Percentiles rank a stretch among this genome's conserved stretches.
Evolutionary conservation across 2,797 vertebrate genomes (phyloP).

Genomic region (Lagothrix lagotricha): DNA sequence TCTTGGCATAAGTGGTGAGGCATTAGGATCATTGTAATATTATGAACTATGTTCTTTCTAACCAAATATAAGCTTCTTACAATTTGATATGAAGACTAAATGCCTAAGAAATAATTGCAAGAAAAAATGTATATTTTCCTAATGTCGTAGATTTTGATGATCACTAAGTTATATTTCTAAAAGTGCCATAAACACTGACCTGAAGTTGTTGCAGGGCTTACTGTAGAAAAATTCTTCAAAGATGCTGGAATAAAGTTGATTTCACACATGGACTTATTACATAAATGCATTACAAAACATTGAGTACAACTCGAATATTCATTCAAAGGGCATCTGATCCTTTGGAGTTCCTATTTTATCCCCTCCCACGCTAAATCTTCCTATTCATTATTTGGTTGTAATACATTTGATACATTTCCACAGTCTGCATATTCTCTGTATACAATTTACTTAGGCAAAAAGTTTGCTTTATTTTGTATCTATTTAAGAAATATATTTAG

Average conservation of each 20-base stretch:
- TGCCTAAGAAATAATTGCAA: neutral
- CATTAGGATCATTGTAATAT: neutral
- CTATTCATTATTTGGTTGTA: neutral
- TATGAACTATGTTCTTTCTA: neutral
- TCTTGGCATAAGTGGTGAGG: neutral
- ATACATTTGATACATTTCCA: neutral
- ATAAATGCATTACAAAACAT: neutral
- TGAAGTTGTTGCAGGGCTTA: slow-evolving; percentile 34
- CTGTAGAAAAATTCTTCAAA: neutral
- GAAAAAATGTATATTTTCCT: neutral
- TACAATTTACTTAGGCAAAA: neutral
- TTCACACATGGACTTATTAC: neutral
- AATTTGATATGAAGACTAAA: slow-evolving; percentile 18
- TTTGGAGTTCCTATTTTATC: neutral
- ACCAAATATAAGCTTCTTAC: neutral
- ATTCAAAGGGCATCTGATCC: neutral
- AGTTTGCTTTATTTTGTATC: neutral
- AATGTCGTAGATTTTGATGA: neutral
- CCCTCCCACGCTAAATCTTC: neutral
- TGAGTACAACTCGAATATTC: neutral
- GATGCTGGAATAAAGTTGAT: slow-evolving; percentile 47
- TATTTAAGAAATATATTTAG: neutral
- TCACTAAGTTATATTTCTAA: neutral
- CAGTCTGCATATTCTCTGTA: neutral
- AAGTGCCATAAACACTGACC: slow-evolving; percentile 19